These are phyloP conservation scores for Cistogaster globosa DNA, from an alignment of 2,888 invertebrate genomes.

Conservation along the genomic window DNA sequence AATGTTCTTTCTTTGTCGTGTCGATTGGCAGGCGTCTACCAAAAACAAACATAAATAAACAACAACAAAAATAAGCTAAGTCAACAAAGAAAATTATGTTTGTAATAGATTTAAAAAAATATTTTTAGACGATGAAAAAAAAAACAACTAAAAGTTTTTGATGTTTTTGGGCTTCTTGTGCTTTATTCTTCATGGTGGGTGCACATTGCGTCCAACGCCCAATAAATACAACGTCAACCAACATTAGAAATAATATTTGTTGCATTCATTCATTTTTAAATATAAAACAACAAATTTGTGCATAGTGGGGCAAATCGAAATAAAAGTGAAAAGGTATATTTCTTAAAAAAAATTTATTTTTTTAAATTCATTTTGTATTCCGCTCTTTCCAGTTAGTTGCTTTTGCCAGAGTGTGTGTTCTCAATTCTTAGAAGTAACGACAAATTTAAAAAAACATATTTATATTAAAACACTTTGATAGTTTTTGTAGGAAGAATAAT, in stretches of 20 bases:
- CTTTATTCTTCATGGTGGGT: conserved; percentile 57
- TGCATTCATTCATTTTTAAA: conserved; percentile 54
- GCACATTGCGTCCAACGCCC: conserved; percentile 66
- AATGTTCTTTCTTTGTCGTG: conserved; percentile 47
- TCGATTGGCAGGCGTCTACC: conserved; percentile 58
- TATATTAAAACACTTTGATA: no score
- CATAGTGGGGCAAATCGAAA: no score
- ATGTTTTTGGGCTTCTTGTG: conserved; percentile 62
- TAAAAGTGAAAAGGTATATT: no score
- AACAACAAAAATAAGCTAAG: not conserved
- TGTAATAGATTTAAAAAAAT: conserved; percentile 52
- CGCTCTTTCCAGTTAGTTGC: no score
- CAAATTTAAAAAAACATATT: no score
- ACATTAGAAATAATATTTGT: conserved; percentile 36
- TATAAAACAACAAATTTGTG: not conserved
- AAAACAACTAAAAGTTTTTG: conserved; percentile 53
- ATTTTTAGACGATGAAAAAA: conserved; percentile 29
- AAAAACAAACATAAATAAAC: no score
- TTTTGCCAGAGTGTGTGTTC: no score
- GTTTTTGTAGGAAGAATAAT: no score
- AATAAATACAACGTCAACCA: conserved; percentile 47
- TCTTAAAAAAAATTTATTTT: no score
- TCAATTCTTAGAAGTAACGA: no score
- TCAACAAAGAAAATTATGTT: conserved; percentile 35
- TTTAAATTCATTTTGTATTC: no score